phyloP scores from a whole-genome alignment of 1,140 invertebrate species.

The Leptonema lineaticorne region DNA sequence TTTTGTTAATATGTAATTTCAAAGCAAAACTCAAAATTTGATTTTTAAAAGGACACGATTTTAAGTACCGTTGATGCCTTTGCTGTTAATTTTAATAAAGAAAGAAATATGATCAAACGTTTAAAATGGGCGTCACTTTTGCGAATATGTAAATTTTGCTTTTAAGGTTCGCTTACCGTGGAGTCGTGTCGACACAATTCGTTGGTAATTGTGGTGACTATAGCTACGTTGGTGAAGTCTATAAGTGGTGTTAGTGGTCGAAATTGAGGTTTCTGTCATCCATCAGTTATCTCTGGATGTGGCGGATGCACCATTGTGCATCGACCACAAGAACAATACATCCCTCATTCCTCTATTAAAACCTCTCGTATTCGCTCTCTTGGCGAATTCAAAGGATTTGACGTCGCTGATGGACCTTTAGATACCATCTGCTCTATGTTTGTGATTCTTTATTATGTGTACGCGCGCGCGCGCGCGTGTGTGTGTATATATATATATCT shows the following conservation, averaged over 20 bases:
- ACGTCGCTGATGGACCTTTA: conserved; percentile 44
- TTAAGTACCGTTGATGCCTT: too few species aligned
- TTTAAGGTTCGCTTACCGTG: not conserved
- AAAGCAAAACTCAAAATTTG: too few species aligned
- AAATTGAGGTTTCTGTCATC: conserved; percentile 22
- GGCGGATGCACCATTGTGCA: conserved; percentile 53
- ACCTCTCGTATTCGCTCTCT: conserved; percentile 54
- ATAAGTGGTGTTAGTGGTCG: not conserved
- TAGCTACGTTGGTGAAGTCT: not conserved
- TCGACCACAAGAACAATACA: conserved; percentile 51
- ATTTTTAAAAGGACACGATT: too few species aligned
- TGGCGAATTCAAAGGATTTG: conserved; percentile 53
- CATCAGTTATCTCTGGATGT: conserved; percentile 40
- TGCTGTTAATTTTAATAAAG: too few species aligned
- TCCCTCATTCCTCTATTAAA: conserved; percentile 50
- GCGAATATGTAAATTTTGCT: not conserved
- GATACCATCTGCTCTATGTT: conserved; percentile 40
- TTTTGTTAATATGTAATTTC: too few species aligned
- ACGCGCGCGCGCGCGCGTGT: too few species aligned
- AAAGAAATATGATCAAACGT: not conserved
- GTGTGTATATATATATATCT: too few species aligned
- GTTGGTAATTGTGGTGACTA: not conserved
- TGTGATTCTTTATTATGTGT: too few species aligned
- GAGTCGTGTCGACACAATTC: not conserved
- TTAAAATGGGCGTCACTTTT: not conserved